Base-by-base conservation (phyloP, 1,140 invertebrate genomes). In the Aporrectodea caliginosa region DNA sequence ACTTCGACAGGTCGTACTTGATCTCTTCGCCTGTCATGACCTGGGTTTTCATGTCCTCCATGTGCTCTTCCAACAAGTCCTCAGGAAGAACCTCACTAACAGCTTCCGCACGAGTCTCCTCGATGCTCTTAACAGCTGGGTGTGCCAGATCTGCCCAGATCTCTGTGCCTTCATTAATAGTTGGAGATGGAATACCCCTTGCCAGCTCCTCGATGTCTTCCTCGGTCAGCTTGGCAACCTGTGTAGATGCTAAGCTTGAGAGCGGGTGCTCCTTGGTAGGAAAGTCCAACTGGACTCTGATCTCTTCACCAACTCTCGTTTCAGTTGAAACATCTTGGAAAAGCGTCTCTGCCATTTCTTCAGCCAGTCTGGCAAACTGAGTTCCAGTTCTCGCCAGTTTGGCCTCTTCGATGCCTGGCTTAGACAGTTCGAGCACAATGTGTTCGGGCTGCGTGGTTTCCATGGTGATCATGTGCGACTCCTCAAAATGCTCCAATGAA, bases 201-300 rank as follows among this genome's bases (percentile, higher is more conserved):
- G 16, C 34, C 72, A 16, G 35, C 35, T 75, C 74, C 69, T 79
- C 78, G 35, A 35, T 75, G 70, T 78, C 78, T 79, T 84, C 82
- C 76, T 81, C 80, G 68, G 78, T 77, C 58, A 85, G 78, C 35
- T 81, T 77, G 22, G 72, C 69, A 14, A 83, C 77, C 71, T 82
- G 78, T 14, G 81, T 34, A 73, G 81, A 79, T 31, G 80, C 80
- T 73, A 84, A 81, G 33, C 78, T 79, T 0, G 78, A 33, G 33
- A 32, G 30, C 14, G 30, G 72, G 12, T 75, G 34, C 16, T 69
- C 58, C 69, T 79, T 70, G 32, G 70, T 34, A 33, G 77, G 34
- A 27, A 73, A 58, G 27, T 72, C 78, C 16, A 82, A 68, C 31
- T 74, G 14, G 30, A 80, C 78, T 76, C 75, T 75, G 34, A 79